Evolutionary conservation across 2,113 vertebrate genomes (phyloP).

Genomic region (Stegostoma tigrinum): DNA sequence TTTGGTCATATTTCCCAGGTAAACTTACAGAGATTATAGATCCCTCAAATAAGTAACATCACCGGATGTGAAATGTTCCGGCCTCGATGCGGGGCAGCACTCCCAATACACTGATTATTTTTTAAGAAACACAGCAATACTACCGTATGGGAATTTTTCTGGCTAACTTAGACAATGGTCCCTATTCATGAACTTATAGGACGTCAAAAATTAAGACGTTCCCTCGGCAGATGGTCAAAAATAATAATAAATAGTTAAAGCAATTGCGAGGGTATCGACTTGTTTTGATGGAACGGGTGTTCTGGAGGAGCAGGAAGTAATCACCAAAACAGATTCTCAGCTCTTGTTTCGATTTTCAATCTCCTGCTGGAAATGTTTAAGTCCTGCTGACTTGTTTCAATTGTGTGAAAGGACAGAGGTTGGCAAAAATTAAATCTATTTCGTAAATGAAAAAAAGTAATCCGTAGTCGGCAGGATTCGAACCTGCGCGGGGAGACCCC

Average conservation of each 20-base stretch:
- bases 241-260: neutral
- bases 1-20: neutral
- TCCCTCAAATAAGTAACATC: neutral
- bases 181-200: neutral
- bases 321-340: neutral
- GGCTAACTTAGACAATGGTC: neutral
- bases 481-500: conserved; percentile 34
- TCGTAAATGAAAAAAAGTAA: neutral
- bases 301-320: neutral
- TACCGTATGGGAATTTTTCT: neutral
- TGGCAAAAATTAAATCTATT: neutral
- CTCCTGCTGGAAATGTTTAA: neutral
- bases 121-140: neutral
- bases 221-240: neutral
- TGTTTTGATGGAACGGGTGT: neutral
- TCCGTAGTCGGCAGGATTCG: conserved; percentile 25
- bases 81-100: neutral
- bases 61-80: neutral
- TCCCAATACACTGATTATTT: neutral
- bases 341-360: neutral
- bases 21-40: neutral
- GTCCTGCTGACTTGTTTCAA: neutral
- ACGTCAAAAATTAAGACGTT: neutral
- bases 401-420: neutral
- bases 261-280: neutral